Conservation (phyloP, 2,797 vertebrate genomes). For the Gobionotothen gibberifrons region DNA sequence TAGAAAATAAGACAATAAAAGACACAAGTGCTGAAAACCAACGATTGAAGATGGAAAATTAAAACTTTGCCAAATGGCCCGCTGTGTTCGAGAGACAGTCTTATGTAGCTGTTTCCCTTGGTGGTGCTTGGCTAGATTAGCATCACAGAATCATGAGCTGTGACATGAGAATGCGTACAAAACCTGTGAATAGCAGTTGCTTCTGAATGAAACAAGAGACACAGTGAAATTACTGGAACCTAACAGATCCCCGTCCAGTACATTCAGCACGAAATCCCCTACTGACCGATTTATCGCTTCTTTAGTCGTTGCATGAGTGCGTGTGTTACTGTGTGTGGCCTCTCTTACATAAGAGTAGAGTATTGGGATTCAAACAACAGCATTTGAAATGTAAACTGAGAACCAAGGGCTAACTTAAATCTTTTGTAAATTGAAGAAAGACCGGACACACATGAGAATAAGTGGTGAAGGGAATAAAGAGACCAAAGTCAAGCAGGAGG, state of each 20-base stretch:
- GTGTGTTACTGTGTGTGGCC: neutral
- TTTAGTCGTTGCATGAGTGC: neutral
- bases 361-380: constrained; percentile 21
- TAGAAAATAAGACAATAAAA: constrained; percentile 10
- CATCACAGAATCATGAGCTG: constrained; percentile 65
- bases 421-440: neutral
- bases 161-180: constrained; percentile 76
- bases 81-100: constrained; percentile 37
- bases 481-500: neutral
- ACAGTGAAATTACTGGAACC: constrained; percentile 60
- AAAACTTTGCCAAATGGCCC: constrained; percentile 38
- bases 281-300: constrained; percentile 28
- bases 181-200: constrained; percentile 53
- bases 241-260: constrained; percentile 30
- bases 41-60: constrained; percentile 65
- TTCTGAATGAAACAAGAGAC: constrained; percentile 67
- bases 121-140: constrained; percentile 75
- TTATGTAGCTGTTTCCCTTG: constrained; percentile 69
- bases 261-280: constrained; percentile 23
- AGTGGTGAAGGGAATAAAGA: constrained; percentile 1
- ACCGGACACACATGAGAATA: neutral
- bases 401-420: constrained; percentile 23
- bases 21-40: constrained; percentile 9
- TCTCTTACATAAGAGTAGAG: neutral
- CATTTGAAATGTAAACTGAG: constrained; percentile 27